Evolutionary conservation across 1,140 invertebrate species (phyloP).

Genomic region (Drosophila nasuta): DNA sequence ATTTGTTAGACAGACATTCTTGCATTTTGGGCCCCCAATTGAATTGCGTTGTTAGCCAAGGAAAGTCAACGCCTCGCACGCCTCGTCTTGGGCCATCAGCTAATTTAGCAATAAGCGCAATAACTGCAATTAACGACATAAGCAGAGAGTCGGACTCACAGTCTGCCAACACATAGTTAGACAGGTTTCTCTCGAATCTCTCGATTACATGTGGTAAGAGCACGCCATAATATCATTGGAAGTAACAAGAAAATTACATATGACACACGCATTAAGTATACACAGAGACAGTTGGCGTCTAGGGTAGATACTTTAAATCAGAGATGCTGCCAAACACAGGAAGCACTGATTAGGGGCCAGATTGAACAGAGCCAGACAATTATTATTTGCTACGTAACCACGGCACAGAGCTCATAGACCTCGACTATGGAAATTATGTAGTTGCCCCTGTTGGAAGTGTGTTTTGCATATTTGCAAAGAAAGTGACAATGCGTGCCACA

Average conservation of each 20-base stretch:
- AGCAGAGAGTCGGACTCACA: constrained; percentile 21
- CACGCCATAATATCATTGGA: constrained; percentile 37
- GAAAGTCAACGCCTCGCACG: neutral
- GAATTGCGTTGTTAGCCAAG: neutral
- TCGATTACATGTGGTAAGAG: constrained; percentile 33
- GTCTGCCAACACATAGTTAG: constrained; percentile 4
- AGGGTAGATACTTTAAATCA: constrained; percentile 12
- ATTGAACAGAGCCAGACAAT: constrained; percentile 1
- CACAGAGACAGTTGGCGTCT: constrained; percentile 10
- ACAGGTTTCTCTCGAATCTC: constrained; percentile 13
- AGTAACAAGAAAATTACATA: constrained; percentile 39
- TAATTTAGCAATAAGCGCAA: constrained; percentile 42
- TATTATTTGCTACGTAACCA: constrained; percentile 8
- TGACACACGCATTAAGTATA: constrained; percentile 37
- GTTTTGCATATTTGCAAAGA: constrained; percentile 27
- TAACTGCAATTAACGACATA: constrained; percentile 35
- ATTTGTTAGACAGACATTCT: too few relatives aligned
- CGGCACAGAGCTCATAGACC: neutral
- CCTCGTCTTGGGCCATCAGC: constrained; percentile 32
- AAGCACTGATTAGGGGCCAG: constrained; percentile 34
- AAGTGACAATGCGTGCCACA: constrained; percentile 6
- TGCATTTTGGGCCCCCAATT: neutral
- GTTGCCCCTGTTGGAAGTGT: neutral
- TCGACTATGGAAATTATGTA: constrained; percentile 1
- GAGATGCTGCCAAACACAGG: constrained; percentile 14